Base-by-base conservation (phyloP, 1,140 invertebrate species). In the Dreissena polymorpha region DNA sequence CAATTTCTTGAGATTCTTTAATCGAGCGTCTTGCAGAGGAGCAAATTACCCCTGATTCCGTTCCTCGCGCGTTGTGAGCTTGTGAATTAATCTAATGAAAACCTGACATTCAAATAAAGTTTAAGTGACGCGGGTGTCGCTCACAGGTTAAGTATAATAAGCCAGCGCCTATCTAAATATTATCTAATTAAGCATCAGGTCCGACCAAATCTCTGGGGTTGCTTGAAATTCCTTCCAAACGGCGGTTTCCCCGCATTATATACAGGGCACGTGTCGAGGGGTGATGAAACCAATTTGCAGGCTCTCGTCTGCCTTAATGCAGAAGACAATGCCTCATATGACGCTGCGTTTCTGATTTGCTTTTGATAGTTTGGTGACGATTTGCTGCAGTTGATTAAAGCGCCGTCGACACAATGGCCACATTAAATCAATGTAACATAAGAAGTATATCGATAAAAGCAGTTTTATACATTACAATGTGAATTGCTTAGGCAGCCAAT, bases 111-210 rank as follows among this genome's bases (percentile, higher is more conserved):
- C 25, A 68, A 68, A 68, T 68, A 68, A 39, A 68, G 23, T 25
- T 39, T 27, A 21, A 16, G 16, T 68, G 67, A 68, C 67, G 29
- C 18, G 67, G 18, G 14, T n/a, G 67, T n/a, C 18, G 18, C 16
- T 39, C 29, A 8, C 29, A 25, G 23, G 29, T 68, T 27, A 39
- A 68, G 29, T 68, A 68, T 68, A 68, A 21, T 21, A 68, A 27
- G 67, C 67, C 18, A 25, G 18, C 23, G 67, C 25, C 67, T 68
- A 21, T 68, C 67, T 39, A 68, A 68, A 68, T 68, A 68, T 68
- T 68, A 68, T 68, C 67, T 39, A 68, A 68, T 68, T 68, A 68
- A 68, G 67, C 67, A 16, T 68, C 25, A 25, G 67, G 23, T 18
- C 25, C 14, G 18, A 21, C 14, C 14, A 16, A 27, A 14, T 68